Conservation (phyloP, 37 sponge, comb jelly and placozoan species). For the Ianthella basta region DNA sequence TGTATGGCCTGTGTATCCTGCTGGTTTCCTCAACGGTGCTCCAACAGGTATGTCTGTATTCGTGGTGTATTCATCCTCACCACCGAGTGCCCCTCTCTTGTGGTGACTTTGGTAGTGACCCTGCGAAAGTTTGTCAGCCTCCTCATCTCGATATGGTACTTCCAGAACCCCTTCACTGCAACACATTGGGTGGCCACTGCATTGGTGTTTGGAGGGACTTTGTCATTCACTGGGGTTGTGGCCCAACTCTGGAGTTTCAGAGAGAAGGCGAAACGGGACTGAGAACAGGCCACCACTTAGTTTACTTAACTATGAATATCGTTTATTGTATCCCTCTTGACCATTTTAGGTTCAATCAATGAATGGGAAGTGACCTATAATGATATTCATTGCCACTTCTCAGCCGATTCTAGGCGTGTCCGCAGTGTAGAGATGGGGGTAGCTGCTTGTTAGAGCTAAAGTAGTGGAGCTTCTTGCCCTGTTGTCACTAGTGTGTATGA, state of each 20-base stretch:
- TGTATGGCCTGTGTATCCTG: neutral
- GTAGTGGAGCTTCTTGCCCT: no score
- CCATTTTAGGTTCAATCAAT: slow-evolving; percentile 1
- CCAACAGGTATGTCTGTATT: slow-evolving; percentile 75
- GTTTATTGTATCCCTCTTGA: neutral
- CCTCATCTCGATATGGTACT: slow-evolving; percentile 92
- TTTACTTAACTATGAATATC: neutral
- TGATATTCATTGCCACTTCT: slow-evolving; percentile 4
- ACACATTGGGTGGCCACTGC: slow-evolving; percentile 89
- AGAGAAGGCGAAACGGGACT: neutral
- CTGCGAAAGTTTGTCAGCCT: slow-evolving; percentile 92
- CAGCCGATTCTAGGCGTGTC: slow-evolving; percentile 8
- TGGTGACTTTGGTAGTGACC: slow-evolving; percentile 91
- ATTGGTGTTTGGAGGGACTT: slow-evolving; percentile 86
- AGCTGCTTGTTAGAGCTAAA: no score
- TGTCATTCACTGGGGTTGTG: slow-evolving; percentile 46
- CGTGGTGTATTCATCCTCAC: slow-evolving; percentile 84
- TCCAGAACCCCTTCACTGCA: slow-evolving; percentile 90
- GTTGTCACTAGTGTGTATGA: no score
- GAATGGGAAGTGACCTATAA: neutral
- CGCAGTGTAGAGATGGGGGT: no score
- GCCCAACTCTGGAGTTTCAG: neutral
- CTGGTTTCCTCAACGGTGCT: neutral
- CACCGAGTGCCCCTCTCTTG: slow-evolving; percentile 89
- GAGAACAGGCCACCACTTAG: no score